Evolutionary conservation across 2,113 vertebrate genomes (phyloP).

Genomic region (cat (Felis catus)): DNA sequence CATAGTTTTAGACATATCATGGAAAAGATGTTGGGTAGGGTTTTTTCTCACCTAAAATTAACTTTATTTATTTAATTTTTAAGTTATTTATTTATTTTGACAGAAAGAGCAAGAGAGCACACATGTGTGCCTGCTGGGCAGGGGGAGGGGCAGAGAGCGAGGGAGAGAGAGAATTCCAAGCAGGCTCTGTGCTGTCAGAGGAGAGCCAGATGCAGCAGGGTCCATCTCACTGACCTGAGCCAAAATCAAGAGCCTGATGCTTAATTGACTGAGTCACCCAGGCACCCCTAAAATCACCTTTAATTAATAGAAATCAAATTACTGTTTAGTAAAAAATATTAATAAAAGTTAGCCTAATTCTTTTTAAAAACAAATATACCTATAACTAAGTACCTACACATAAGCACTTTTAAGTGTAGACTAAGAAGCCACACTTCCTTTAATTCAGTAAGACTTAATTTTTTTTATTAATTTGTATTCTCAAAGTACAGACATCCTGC

Average conservation of each 20-base stretch:
- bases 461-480: background rate
- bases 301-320: slow-evolving; percentile 15
- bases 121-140: too few species aligned
- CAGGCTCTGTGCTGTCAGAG: too few species aligned
- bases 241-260: too few species aligned
- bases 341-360: background rate
- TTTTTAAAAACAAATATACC: background rate
- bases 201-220: too few species aligned
- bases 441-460: background rate
- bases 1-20: background rate
- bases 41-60: background rate
- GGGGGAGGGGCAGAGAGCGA: too few species aligned
- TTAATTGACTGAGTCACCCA: too few species aligned
- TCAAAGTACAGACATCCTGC: background rate
- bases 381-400: background rate
- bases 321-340: background rate
- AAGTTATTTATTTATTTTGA: too few species aligned
- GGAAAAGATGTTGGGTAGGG: background rate
- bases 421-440: background rate
- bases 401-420: background rate
- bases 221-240: too few species aligned
- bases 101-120: too few species aligned
- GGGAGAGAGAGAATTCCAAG: too few species aligned
- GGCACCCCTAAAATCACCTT: background rate
- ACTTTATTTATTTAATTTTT: too few species aligned